These are phyloP conservation scores for Catharus minimus DNA, from an alignment of 2,113 vertebrate genomes.

Conservation along the genomic window DNA sequence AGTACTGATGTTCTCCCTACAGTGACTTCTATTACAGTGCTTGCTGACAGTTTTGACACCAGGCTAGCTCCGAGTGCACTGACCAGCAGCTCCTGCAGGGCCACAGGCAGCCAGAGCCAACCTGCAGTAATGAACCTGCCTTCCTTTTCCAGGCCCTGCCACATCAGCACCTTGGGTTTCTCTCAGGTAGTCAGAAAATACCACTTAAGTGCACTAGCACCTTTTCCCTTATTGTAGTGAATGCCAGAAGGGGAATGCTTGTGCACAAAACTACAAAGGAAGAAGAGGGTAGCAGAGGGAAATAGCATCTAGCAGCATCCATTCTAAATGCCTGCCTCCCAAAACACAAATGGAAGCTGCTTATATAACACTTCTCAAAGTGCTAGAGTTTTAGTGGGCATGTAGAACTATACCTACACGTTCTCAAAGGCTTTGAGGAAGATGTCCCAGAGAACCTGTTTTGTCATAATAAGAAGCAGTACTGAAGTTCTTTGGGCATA, in stretches of 20 bases:
- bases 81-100: background rate
- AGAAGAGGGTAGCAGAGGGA: background rate
- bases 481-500: background rate
- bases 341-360: accelerated
- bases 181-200: background rate
- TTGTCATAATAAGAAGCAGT: background rate
- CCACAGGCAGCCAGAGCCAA: background rate
- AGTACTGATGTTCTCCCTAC: background rate
- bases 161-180: background rate
- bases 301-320: background rate
- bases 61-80: too few relatives aligned
- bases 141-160: background rate
- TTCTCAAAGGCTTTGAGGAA: background rate
- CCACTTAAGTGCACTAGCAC: background rate
- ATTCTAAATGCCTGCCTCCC: background rate
- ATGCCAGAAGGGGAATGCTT: background rate
- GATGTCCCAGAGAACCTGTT: background rate
- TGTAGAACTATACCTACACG: accelerated
- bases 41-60: background rate
- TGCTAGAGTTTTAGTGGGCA: background rate
- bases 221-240: background rate
- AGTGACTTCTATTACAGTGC: background rate
- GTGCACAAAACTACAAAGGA: background rate
- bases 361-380: background rate
- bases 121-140: accelerated